These are phyloP conservation scores for Acanthis flammea DNA, from an alignment of 2,797 vertebrate species.

Conservation along the genomic window DNA sequence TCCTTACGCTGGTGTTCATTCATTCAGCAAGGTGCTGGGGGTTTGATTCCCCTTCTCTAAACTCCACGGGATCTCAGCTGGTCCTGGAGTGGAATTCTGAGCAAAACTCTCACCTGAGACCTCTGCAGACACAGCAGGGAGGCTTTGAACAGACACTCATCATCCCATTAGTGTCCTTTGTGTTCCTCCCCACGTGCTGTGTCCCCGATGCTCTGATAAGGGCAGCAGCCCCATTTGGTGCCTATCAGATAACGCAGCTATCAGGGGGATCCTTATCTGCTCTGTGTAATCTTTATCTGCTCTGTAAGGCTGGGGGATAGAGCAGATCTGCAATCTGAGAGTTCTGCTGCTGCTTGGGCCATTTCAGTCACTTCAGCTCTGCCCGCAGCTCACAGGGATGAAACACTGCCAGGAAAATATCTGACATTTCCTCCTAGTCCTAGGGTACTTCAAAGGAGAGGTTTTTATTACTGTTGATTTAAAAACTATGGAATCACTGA, in stretches of 20 bases:
- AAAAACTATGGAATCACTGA: not conserved
- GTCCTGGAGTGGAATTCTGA: not conserved
- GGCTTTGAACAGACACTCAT: not conserved
- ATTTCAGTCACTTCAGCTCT: not conserved
- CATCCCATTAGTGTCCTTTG: not conserved
- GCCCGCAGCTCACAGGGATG: not conserved
- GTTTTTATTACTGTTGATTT: too few relatives aligned
- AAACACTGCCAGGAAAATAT: not conserved
- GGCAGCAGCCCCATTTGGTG: not conserved
- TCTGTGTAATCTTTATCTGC: not conserved
- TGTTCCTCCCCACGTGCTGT: not conserved
- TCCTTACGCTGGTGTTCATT: accelerated
- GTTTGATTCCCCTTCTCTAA: accelerated
- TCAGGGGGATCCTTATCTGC: not conserved
- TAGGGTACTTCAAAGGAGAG: not conserved
- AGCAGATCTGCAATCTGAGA: not conserved
- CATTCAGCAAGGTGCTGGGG: not conserved
- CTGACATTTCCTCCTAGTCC: not conserved
- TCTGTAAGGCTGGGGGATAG: not conserved
- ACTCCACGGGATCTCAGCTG: accelerated
- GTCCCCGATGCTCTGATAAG: not conserved
- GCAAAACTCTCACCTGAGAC: not conserved
- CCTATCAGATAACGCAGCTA: not conserved
- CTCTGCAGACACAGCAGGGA: not conserved
- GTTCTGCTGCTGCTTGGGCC: not conserved